These are phyloP conservation scores for Catamblyrhynchus diadema DNA, from an alignment of 2,797 vertebrate genomes.

Conservation along the genomic window DNA sequence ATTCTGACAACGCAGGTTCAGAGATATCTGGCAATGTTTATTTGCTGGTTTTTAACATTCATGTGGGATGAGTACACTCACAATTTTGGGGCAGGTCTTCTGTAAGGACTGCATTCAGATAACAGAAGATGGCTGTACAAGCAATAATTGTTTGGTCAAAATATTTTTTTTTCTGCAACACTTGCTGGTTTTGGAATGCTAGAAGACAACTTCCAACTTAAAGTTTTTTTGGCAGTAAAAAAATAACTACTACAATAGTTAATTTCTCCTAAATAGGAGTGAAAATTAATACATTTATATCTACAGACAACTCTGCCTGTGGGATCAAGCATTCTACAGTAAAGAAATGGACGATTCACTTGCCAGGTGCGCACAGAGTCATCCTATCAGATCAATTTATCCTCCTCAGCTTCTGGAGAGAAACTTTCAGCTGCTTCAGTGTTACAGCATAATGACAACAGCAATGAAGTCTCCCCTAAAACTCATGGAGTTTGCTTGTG, in stretches of 20 bases:
- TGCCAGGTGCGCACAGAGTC: neutral
- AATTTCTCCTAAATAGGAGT: neutral
- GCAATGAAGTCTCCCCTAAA: neutral
- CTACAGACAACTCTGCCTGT: neutral
- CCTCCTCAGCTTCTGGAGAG: neutral
- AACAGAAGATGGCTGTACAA: neutral
- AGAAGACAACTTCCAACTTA: neutral
- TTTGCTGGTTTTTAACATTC: neutral
- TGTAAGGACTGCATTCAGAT: neutral
- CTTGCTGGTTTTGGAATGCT: neutral
- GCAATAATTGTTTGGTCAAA: neutral
- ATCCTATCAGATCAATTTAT: neutral
- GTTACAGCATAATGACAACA: neutral
- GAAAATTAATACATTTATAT: neutral
- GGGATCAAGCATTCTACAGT: accelerated
- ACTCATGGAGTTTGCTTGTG: neutral
- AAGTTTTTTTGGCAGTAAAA: neutral
- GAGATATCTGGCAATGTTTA: neutral
- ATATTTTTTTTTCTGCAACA: neutral
- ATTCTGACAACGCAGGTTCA: neutral
- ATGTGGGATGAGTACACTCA: neutral
- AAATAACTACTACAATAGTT: neutral
- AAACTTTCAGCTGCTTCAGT: neutral
- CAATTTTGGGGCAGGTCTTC: neutral
- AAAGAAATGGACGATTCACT: neutral